Evolutionary conservation across 2,888 invertebrate species (phyloP), one percentile per base, ranked within the genome.

Genomic region (Camponotus fellah): DNA sequence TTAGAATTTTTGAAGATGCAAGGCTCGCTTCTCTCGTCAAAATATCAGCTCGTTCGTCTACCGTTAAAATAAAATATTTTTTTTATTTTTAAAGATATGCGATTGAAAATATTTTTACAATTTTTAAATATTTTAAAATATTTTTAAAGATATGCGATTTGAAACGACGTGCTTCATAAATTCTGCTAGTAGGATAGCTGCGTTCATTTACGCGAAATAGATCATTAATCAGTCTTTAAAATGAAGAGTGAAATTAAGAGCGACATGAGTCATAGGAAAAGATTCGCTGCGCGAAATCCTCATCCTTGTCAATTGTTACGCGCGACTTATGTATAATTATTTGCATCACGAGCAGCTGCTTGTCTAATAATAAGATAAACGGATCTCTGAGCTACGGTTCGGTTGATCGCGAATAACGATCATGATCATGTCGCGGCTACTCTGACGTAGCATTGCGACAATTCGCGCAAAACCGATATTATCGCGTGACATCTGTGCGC

Each of bases 331-430:
- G 46, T 71, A 37, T 71, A 37, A 71, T 79, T 71, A 79, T 46
- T 79, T 37, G 46, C 71, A 49, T 49, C 37, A 6, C 60, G 37
- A 4, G 12, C 37, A 60, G 26, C 4, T 43, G 12, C 46, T 56
- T 60, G 32, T 72, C 60, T 72, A 71, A 71, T 80, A 68, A 79
- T 60, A 37, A 80, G 69, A 53, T n/a, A 26, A 60, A 68, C 58
- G 46, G 34, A 17, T 26, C 26, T 26, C 26, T 26, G 26, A 8
- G 43, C 32, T 34, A 32, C 8, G 17, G 53, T 46, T 34, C 62
- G 26, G 6, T 46, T 66, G 43, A 71, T 71, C 46, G 46, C 43
- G 17, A 43, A 46, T 21, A 46, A 12, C 17, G 49, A 49, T 72
- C 60, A 72, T 60, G 60, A 62, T 60, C 60, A 32, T 43, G 26